These are phyloP conservation scores for Apodemus speciosus DNA, from an alignment of 2,113 vertebrate species.

Conservation along the genomic window DNA sequence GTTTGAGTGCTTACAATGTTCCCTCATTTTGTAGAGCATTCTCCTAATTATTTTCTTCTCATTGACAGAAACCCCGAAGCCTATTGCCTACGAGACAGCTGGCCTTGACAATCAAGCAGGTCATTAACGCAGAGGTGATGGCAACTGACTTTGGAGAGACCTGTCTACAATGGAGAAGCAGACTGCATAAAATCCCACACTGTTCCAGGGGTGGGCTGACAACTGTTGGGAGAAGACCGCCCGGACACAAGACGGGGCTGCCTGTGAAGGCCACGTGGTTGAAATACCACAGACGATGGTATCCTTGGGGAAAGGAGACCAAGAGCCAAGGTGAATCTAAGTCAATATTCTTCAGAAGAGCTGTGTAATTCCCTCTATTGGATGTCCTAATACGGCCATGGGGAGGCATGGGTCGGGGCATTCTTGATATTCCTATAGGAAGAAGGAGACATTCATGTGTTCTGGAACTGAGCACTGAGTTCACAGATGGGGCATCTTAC, in stretches of 20 bases:
- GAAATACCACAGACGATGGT: not conserved
- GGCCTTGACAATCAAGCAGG: slow-evolving; percentile 34
- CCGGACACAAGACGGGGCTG: not conserved
- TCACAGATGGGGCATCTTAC: not conserved
- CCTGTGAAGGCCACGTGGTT: not conserved
- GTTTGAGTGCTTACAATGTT: not conserved
- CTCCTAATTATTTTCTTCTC: slow-evolving; percentile 34
- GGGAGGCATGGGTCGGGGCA: not conserved
- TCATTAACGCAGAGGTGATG: slow-evolving; percentile 22
- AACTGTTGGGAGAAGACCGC: not conserved
- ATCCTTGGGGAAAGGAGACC: not conserved
- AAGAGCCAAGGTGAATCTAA: not conserved
- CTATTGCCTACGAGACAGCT: not conserved
- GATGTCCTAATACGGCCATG: not conserved
- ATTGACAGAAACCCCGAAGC: slow-evolving; percentile 26
- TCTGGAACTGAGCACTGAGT: not conserved
- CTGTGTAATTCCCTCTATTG: not conserved
- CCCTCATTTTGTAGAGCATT: not conserved
- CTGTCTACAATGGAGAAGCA: not conserved
- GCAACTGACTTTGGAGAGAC: not conserved
- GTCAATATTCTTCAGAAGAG: not conserved
- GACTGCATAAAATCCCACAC: not conserved
- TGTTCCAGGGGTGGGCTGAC: not conserved
- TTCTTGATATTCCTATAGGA: not conserved
- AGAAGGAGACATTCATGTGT: not conserved